Conservation (phyloP, 2,888 invertebrate genomes). For the Temnothorax unifasciatus region DNA sequence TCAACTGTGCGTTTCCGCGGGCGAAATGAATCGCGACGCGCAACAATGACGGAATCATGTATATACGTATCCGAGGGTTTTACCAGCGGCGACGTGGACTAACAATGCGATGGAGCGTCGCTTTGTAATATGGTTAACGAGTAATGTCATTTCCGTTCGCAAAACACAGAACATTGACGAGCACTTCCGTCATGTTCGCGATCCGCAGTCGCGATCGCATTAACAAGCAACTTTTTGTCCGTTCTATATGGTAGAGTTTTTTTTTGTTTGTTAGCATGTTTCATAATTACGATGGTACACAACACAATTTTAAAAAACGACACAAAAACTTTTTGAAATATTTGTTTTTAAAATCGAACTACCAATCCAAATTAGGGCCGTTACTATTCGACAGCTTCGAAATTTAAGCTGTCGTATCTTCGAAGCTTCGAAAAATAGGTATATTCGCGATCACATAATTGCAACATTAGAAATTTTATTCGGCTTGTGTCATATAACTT, state of each 20-base stretch:
- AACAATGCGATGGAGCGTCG: conserved; percentile 45
- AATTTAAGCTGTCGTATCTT: too few species aligned
- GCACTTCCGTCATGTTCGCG: conserved; percentile 16
- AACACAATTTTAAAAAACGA: not conserved
- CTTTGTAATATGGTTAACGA: conserved; percentile 56
- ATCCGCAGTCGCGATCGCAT: conserved; percentile 11
- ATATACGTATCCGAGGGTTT: conserved; percentile 40
- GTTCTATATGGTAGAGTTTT: not conserved
- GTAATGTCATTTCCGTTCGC: conserved; percentile 49
- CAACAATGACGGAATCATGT: conserved; percentile 45
- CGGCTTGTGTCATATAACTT: too few species aligned
- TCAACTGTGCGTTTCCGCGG: conserved; percentile 50
- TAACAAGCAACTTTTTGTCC: conserved; percentile 36
- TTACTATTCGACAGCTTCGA: too few species aligned
- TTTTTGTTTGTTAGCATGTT: not conserved
- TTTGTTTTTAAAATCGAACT: not conserved
- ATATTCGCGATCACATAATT: too few species aligned
- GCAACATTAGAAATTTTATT: too few species aligned
- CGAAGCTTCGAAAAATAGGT: too few species aligned
- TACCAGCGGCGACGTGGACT: conserved; percentile 32
- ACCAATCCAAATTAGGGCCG: too few species aligned
- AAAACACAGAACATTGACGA: conserved; percentile 40
- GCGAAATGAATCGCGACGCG: conserved; percentile 48
- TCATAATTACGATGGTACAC: not conserved
- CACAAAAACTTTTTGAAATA: not conserved